Base-by-base conservation (phyloP, 35 echinoderm and acorn worm genomes). In the Heliocidaris erythrogramma region DNA sequence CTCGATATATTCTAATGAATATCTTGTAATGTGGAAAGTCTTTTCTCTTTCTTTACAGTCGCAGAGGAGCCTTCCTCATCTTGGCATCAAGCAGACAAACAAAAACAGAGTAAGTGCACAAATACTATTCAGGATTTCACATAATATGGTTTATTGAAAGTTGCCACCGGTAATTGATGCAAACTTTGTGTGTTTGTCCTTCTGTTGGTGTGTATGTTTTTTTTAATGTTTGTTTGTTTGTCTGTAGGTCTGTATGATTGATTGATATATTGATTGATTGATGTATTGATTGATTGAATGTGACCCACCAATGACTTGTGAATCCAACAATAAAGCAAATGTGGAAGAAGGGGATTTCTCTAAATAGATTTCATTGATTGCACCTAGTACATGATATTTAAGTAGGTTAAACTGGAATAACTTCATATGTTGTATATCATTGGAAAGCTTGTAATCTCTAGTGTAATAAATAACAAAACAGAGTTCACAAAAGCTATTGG, bases 61-160 rank as follows among this genome's bases (percentile, higher is more conserved):
- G 8, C 97, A 98, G 85, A 95, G 97, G 94, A 98, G 97, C 88
- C 94, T 96, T 11, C 97, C 97, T 24, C 97, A 98, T 85, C 92
- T 98, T 78, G 97, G 97, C 69, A 95, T 98, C 48, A 96, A 95
- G 65, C 97, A 98, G 85, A 95, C 96, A 12, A 94, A 92, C 86
- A 98, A 98, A 95, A 71, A 47, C 89, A 94, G 97, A 94, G 97
- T 98, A 92, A 98, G 97, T 97, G 13, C 11, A 17, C 31, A 0
- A 13, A 89, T 47, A 48, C 6, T 31, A 89, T 48, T 89, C 29
- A 4, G 12, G 31, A 16, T 35, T 89, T 35, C 47, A 5, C 47
- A 5, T n/a, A 24, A 89, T 17, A 13, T 17, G 87, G 11, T 35
- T 2, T 13, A 4, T 16, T 47, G 31, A 11, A 86, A 21, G 31